Percentiles rank a stretch among this genome's conserved stretches.
phyloP scores from a whole-genome alignment of 2,113 vertebrate species.

The Rhinopomastus cyanomelas region DNA sequence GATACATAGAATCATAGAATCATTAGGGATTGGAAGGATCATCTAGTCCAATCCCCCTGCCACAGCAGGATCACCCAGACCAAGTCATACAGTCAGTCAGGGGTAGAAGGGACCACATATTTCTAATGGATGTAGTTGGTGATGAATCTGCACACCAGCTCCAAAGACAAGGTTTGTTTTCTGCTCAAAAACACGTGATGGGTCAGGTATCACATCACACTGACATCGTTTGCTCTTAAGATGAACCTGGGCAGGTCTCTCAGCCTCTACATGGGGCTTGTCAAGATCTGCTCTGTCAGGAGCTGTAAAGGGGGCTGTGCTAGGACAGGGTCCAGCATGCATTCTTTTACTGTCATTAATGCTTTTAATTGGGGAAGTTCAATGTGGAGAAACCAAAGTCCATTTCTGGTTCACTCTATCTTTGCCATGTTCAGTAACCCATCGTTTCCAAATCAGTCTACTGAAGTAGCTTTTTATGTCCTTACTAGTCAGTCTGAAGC shows the following conservation, averaged over 20 bases:
- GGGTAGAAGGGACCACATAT: too few relatives aligned
- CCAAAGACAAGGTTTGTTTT: not conserved
- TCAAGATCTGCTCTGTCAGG: not conserved
- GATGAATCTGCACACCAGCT: not conserved
- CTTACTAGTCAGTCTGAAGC: not conserved
- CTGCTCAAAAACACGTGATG: not conserved
- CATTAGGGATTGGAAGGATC: too few relatives aligned
- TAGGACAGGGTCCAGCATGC: not conserved
- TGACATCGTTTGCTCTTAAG: not conserved
- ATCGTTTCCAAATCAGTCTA: not conserved
- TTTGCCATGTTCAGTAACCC: rapidly evolving
- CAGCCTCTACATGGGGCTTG: not conserved
- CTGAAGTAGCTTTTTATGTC: not conserved
- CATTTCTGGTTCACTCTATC: not conserved
- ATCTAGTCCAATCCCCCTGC: too few relatives aligned
- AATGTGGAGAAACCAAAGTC: not conserved
- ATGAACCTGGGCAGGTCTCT: not conserved
- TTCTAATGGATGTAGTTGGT: not conserved
- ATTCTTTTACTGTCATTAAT: not conserved
- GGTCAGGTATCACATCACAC: not conserved
- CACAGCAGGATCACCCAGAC: too few relatives aligned
- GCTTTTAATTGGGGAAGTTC: not conserved
- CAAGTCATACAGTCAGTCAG: too few relatives aligned
- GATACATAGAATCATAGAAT: too few relatives aligned
- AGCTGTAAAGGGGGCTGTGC: not conserved